A percentile compares a stretch with the other conserved stretches of the same genome.
These are phyloP conservation scores for Ambastaia sidthimunki DNA, from an alignment of 2,797 vertebrate genomes.

Conservation along the genomic window DNA sequence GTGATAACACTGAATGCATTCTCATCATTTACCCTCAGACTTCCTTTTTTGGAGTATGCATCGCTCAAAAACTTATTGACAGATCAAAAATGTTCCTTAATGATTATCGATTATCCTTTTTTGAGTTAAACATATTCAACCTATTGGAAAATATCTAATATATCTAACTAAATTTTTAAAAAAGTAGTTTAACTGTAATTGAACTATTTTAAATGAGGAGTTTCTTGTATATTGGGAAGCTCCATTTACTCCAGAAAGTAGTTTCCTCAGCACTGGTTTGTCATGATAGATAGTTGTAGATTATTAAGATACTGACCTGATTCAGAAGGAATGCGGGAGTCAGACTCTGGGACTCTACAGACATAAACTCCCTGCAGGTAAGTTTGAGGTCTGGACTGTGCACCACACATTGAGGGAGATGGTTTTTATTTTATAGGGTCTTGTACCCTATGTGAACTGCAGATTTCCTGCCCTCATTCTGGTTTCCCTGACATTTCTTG, in stretches of 20 bases:
- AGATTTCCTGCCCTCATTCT: constrained; percentile 39
- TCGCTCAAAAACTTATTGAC: too few species aligned
- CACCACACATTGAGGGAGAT: constrained; percentile 39
- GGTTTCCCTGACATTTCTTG: constrained; percentile 50
- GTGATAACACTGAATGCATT: constrained; percentile 33
- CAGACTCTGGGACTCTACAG: constrained; percentile 30
- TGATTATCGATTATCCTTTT: too few species aligned
- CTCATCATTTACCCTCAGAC: constrained; percentile 38
- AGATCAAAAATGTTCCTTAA: too few species aligned
- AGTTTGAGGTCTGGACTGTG: constrained; percentile 30
- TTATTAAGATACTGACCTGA: constrained; percentile 49
- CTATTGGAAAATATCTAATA: constrained; percentile 29
- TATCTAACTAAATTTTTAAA: not conserved
- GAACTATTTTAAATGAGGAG: constrained; percentile 25
- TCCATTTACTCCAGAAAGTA: not conserved
- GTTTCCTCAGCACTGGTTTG: constrained; percentile 15
- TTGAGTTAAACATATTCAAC: constrained; percentile 9
- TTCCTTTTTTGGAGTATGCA: not conserved
- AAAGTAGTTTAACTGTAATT: not conserved
- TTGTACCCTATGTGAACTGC: constrained; percentile 38
- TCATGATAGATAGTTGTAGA: constrained; percentile 39
- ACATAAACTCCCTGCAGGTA: constrained; percentile 49
- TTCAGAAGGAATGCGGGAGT: constrained; percentile 51
- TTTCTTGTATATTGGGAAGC: not conserved
- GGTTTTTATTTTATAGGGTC: constrained; percentile 40